Evolutionary conservation across 2,888 invertebrate species (phyloP), one percentile per base, ranked within the genome.

Genomic region (Leptinotarsa haldemani): DNA sequence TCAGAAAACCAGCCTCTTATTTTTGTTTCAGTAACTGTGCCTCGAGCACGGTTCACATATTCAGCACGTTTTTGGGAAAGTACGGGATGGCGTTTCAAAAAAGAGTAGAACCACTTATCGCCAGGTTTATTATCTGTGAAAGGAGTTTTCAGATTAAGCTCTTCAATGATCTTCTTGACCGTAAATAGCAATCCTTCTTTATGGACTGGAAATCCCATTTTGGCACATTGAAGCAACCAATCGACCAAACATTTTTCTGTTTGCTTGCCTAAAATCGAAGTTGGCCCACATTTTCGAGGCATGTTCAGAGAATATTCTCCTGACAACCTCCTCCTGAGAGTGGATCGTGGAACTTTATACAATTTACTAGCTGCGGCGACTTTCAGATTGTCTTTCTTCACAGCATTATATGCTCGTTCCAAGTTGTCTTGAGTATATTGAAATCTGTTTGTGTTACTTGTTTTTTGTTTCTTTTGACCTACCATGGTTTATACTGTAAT

Each of bases 171-270:
- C 53, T 53, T 53, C 53, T 53, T 53, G 53, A 18, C 53, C 5
- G 20, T 53, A 53, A 53, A 53, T 53, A 53, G 53, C 53, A 53
- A 53, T 53, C 20, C 53, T 53, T 53, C 53, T 53, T 53, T 53
- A 20, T 53, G 53, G 53, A 53, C 53, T 2, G 53, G 53, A 53
- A 53, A 20, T 53, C 53, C 53, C 53, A 53, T 53, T 53, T 53
- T 53, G 18, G 18, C 52, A 18, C 52, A 18, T 52, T 52, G 52
- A 5, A 52, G 16, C 52, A 52, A 52, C 52, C 52, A 52, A 52
- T 52, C 18, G 52, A 18, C 18, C 52, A 52, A 52, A 52, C 52
- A 18, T 52, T 52, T n/a, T 52, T 52, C 18, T 52, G 20, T 52
- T 52, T 52, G 52, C 52, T 52, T 52, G 18, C 52, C 18, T 52